Percentiles rank a stretch among this genome's conserved stretches.
Conservation (phyloP, 2,113 vertebrate genomes). For the Onychostruthus taczanowskii region DNA sequence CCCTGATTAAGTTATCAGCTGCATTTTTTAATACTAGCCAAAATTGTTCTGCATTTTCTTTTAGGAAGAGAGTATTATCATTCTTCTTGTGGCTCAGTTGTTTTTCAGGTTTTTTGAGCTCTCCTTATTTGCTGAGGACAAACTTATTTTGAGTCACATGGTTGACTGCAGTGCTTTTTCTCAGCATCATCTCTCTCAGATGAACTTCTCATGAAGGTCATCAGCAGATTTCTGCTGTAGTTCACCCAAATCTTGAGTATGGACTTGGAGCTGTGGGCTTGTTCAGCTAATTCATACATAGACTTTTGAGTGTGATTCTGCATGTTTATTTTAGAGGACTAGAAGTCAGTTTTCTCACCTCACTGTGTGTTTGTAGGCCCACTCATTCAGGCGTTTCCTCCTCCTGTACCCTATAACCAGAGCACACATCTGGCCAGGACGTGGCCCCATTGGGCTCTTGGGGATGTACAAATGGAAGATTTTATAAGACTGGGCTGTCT, state of each 20-base stretch:
- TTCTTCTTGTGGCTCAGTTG: background rate
- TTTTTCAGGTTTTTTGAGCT: background rate
- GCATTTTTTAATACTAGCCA: background rate
- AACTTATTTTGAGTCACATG: background rate
- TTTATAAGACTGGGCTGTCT: background rate
- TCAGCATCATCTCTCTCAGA: background rate
- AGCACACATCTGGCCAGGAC: background rate
- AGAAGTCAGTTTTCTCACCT: background rate
- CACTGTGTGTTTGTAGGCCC: background rate
- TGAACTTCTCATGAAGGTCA: background rate
- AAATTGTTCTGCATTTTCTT: background rate
- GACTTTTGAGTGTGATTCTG: background rate
- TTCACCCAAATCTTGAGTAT: background rate
- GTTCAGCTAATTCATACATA: background rate
- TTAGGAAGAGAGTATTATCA: background rate
- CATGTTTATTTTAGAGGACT: background rate
- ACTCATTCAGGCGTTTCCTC: background rate
- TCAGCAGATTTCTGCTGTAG: rapidly evolving
- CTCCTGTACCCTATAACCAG: background rate
- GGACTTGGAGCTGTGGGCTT: background rate
- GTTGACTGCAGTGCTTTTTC: background rate
- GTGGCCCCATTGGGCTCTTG: background rate
- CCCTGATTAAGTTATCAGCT: background rate
- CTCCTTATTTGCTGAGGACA: background rate
- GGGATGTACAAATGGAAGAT: background rate